Percentiles rank a stretch among this genome's conserved stretches.
phyloP scores from a whole-genome alignment of 2,113 vertebrate species.

The Gila orcuttii region DNA sequence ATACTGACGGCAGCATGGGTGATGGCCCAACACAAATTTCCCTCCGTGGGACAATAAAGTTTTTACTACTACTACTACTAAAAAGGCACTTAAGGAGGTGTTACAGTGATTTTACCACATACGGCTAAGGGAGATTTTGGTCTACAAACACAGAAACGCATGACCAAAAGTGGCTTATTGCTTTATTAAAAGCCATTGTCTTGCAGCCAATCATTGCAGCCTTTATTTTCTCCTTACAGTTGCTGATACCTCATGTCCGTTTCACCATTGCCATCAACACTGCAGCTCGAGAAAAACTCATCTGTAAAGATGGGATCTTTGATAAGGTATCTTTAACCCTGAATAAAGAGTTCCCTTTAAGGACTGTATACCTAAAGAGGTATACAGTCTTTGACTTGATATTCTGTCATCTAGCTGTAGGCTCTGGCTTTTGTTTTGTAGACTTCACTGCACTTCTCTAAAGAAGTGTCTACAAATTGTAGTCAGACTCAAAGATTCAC shows the following conservation, averaged over 20 bases:
- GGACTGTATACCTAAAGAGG: neutral
- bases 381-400: neutral
- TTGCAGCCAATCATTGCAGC: neutral
- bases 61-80: too few species aligned
- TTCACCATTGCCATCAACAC: slow-evolving; percentile 73
- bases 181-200: neutral
- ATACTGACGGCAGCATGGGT: too few species aligned
- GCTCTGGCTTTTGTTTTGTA: too few species aligned
- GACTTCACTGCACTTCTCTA: neutral
- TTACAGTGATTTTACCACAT: too few species aligned
- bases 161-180: neutral
- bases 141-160: too few species aligned
- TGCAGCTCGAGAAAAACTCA: slow-evolving; percentile 65
- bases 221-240: slow-evolving; percentile 49
- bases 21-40: too few species aligned
- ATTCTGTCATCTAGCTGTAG: too few species aligned
- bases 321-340: slow-evolving; percentile 54
- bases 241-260: slow-evolving; percentile 66
- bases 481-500: neutral
- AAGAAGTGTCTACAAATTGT: neutral
- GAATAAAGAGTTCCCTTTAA: neutral
- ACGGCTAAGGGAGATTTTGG: too few species aligned
- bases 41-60: too few species aligned
- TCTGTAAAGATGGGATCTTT: slow-evolving; percentile 64
- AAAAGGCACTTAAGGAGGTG: too few species aligned